A percentile compares a stretch with the other conserved stretches of the same genome.
phyloP scores from a whole-genome alignment of 2,888 invertebrate genomes.

The Megalurothrips usitatus region DNA sequence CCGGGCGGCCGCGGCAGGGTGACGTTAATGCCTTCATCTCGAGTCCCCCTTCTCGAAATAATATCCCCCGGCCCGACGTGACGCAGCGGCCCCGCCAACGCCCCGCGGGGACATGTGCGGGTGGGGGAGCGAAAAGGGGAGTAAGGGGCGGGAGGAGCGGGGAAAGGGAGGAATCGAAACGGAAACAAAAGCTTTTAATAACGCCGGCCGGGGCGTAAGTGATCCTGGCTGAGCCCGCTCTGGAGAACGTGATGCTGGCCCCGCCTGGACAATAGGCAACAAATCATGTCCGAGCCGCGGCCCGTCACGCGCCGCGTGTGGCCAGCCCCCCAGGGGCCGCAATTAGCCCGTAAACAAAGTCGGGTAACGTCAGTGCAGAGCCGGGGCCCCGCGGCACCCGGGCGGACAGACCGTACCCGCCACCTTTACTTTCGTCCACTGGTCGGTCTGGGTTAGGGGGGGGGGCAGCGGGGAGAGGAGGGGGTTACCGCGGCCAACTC shows the following conservation, averaged over 20 bases:
- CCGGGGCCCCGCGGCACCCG: background rate
- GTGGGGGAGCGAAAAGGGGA: constrained; percentile 29
- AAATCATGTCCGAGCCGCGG: background rate
- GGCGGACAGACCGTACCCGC: no score
- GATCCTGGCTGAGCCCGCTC: background rate
- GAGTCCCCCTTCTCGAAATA: constrained; percentile 9
- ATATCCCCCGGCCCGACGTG: background rate
- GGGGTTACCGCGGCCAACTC: no score
- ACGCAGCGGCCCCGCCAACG: background rate
- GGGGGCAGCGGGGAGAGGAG: no score
- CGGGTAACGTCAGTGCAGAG: background rate
- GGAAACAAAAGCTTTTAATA: constrained; percentile 23
- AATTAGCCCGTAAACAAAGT: background rate
- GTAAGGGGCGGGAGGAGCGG: constrained; percentile 26
- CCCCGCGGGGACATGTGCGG: background rate
- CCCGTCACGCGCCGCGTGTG: background rate
- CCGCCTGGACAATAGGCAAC: constrained; percentile 9
- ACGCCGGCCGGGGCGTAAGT: constrained; percentile 10
- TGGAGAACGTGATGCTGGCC: background rate
- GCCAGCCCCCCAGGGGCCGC: background rate
- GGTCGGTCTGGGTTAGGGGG: no score
- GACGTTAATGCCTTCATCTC: constrained; percentile 17
- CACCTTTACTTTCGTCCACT: no score
- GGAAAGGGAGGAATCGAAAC: background rate
- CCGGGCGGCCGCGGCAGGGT: background rate